phyloP scores from a whole-genome alignment of 1,140 invertebrate species.

The Heliconius hewitsoni region DNA sequence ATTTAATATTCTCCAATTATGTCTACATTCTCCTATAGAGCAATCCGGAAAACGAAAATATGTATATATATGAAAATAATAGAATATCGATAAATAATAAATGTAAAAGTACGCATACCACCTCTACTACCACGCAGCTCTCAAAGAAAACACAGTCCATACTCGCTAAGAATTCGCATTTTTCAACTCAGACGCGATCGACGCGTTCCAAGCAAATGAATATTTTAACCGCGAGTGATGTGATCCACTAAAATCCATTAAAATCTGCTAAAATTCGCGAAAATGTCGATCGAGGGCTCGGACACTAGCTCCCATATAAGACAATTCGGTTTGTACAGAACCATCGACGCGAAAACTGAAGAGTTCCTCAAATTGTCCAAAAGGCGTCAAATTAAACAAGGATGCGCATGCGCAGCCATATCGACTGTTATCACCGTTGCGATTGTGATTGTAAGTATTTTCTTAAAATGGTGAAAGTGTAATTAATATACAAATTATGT shows the following conservation, averaged over 20 bases:
- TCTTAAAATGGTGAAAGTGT: conserved; percentile 14
- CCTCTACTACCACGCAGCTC: conserved; percentile 50
- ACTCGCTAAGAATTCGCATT: conserved; percentile 58
- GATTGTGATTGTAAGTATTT: conserved; percentile 69
- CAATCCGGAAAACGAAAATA: too few relatives aligned
- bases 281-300: conserved; percentile 67
- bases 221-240: conserved; percentile 57
- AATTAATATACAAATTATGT: conserved; percentile 11
- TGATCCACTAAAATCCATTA: conserved; percentile 33
- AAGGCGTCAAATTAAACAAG: conserved; percentile 66
- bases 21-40: too few relatives aligned
- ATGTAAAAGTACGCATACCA: conserved; percentile 43
- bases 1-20: too few relatives aligned
- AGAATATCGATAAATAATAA: conserved; percentile 39
- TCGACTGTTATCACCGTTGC: conserved; percentile 70
- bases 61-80: not conserved
- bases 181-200: conserved; percentile 56
- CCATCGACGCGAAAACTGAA: conserved; percentile 69
- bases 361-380: conserved; percentile 70
- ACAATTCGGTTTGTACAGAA: conserved; percentile 73
- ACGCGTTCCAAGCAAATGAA: conserved; percentile 42
- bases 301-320: conserved; percentile 52
- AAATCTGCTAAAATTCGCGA: not conserved
- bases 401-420: conserved; percentile 69
- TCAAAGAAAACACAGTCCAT: conserved; percentile 63